phyloP scores from a whole-genome alignment of 2,888 invertebrate species.

The Bellardia bayeri region DNA sequence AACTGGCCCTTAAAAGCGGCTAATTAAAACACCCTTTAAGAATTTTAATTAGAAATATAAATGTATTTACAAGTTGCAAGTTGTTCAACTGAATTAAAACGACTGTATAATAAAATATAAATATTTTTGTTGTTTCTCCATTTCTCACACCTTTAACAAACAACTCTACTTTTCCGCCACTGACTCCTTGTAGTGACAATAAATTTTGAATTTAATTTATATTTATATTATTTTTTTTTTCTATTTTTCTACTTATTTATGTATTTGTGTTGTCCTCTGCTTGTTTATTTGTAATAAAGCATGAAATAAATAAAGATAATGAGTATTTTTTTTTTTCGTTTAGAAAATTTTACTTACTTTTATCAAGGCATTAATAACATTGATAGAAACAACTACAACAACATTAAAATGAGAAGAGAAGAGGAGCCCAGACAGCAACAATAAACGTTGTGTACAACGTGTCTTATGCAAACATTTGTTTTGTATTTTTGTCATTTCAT shows the following conservation, averaged over 20 bases:
- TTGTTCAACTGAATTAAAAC: constrained; percentile 7
- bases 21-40: constrained; percentile 41
- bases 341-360: constrained; percentile 34
- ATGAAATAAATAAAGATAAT: constrained; percentile 59
- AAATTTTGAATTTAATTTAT: constrained; percentile 34
- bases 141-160: not conserved
- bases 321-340: constrained; percentile 33
- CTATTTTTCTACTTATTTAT: not conserved
- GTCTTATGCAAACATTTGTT: constrained; percentile 58
- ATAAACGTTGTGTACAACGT: constrained; percentile 54
- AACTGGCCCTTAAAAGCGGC: constrained; percentile 33
- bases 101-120: not conserved
- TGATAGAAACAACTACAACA: constrained; percentile 40
- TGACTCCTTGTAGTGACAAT: constrained; percentile 18
- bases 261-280: not conserved
- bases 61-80: constrained; percentile 4
- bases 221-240: not conserved
- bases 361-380: constrained; percentile 56
- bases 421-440: constrained; percentile 21
- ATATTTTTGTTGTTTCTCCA: not conserved
- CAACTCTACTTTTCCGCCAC: not conserved
- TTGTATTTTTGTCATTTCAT: not conserved
- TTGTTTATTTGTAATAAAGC: constrained; percentile 40
- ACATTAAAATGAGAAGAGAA: constrained; percentile 17
- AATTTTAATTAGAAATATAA: constrained; percentile 51